A percentile compares a stretch with the other conserved stretches of the same genome.
phyloP scores from a whole-genome alignment of 2,113 vertebrate genomes.

The Promerops cafer region DNA sequence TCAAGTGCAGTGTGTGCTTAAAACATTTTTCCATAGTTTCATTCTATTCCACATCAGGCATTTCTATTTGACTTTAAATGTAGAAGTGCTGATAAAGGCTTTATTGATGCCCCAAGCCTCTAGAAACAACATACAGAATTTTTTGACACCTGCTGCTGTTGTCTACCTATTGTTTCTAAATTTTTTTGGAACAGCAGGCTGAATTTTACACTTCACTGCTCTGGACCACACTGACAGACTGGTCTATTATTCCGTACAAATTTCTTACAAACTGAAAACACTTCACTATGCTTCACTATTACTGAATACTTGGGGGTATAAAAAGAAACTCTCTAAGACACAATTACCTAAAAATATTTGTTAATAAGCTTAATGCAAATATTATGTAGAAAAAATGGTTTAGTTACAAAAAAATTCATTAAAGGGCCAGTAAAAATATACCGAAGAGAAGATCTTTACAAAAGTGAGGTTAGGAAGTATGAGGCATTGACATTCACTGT shows the following conservation, averaged over 20 bases:
- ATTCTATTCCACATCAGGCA: neutral
- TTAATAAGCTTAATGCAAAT: conserved; percentile 71
- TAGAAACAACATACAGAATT: neutral
- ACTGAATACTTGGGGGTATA: conserved; percentile 51
- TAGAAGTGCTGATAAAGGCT: conserved; percentile 13
- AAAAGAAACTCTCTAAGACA: conserved; percentile 51
- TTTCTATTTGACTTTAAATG: neutral
- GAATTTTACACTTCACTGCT: conserved; percentile 4
- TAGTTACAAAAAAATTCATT: conserved; percentile 68
- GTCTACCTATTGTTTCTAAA: neutral
- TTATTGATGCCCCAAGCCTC: neutral
- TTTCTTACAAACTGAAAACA: neutral
- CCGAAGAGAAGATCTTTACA: conserved; percentile 67
- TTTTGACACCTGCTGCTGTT: neutral
- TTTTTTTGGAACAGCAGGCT: neutral
- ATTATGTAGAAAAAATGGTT: conserved; percentile 65
- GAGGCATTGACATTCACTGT: conserved; percentile 76
- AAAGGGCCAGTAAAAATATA: conserved; percentile 77
- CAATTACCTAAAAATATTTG: conserved; percentile 68
- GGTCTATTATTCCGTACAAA: neutral
- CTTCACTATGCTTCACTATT: conserved; percentile 45
- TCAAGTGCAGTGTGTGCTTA: conserved; percentile 42
- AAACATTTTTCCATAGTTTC: neutral
- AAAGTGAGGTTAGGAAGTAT: conserved; percentile 74
- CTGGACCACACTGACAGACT: neutral